These are phyloP conservation scores for Crotalus helleri DNA, from an alignment of 2,113 vertebrate genomes.

Conservation along the genomic window DNA sequence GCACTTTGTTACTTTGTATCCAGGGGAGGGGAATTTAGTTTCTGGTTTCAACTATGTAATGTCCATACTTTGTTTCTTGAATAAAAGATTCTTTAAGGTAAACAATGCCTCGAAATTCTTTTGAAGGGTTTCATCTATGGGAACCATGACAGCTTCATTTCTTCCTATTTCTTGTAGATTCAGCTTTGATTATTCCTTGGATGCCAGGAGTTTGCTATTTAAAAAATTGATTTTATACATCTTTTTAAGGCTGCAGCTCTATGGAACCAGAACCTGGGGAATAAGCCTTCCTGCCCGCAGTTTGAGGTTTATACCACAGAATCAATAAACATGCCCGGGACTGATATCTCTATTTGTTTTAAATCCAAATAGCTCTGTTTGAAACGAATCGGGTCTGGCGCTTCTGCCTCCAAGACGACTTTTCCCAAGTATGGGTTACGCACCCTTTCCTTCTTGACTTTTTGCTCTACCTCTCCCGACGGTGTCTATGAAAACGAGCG, in stretches of 20 bases:
- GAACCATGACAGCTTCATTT: neutral
- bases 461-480: slow-evolving; percentile 40
- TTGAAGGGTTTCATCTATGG: too few species aligned
- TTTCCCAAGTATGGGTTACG: neutral
- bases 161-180: neutral
- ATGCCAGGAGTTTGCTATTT: neutral
- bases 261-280: neutral
- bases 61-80: too few species aligned
- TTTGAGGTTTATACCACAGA: neutral
- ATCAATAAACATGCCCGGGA: neutral
- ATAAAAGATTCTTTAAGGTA: too few species aligned
- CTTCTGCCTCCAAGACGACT: neutral
- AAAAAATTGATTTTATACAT: neutral
- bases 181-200: neutral
- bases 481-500: slow-evolving; percentile 78
- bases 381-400: neutral
- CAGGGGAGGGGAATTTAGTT: too few species aligned
- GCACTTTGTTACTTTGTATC: too few species aligned
- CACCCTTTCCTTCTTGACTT: neutral
- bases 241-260: neutral
- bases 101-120: too few species aligned
- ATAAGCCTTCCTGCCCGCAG: neutral
- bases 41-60: too few species aligned
- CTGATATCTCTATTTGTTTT: neutral
- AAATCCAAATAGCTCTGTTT: neutral